Evolutionary conservation across 2,888 invertebrate species (phyloP), one percentile per base, ranked within the genome.

Genomic region (Ariolimax columbianus): DNA sequence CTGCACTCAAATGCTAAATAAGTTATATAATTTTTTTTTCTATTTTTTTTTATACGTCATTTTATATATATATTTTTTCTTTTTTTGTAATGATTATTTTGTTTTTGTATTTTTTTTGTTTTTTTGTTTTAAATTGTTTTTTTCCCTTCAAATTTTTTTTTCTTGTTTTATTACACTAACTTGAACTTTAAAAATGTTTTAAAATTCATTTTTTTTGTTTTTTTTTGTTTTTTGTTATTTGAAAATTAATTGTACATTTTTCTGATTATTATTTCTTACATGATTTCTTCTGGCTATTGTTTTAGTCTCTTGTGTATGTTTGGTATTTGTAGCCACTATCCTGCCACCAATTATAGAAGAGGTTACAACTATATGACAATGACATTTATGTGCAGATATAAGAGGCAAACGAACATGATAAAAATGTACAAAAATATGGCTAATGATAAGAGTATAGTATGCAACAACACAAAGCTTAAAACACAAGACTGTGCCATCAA

Each of bases 401-500:
- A n/a, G n/a, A n/a, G 43, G 33, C 36, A 75, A 75, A 51, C 9
- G 40, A n/a, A 51, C 66, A 79, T 66, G 79, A 26, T 26, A 47
- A 26, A 40, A 66, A 79, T 40, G 47, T 1, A 63, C 11, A 19
- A 30, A 59, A 78, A 55, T 30, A 55, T n/a, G 36, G 40, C 17
- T 51, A 36, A 30, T 26, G 23, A 30, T 17, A 78, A 17, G 36
- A 59, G 59, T 78, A 36, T 36, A 59, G 30, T 55, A 38, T 75
- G 33, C 30, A n/a, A 30, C 30, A 75, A 6, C 38, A 33, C 47
- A 51, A 51, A 23, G 23, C 14, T 63, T 36, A 77, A 36, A 59
- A 59, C 47, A 77, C 7, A 40, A 78, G 36, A 79, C n/a, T 68
- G 68, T 81, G 81, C 81, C 81, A 51, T 81, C 81, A 81, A 81